These are phyloP conservation scores for Lepus europaeus DNA, from an alignment of 2,113 vertebrate species.

Conservation along the genomic window DNA sequence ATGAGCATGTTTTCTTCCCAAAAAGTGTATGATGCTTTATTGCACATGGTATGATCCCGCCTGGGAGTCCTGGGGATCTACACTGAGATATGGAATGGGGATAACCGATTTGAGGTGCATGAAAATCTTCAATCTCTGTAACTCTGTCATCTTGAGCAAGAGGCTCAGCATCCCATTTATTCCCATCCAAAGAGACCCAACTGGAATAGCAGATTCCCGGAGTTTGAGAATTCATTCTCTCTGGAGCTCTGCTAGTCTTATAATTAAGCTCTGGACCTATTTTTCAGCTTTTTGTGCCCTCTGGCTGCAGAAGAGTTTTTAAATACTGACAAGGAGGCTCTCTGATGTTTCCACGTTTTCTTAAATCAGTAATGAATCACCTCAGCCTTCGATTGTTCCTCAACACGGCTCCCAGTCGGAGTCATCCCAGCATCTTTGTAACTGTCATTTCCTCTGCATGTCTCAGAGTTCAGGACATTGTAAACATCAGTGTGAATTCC, in stretches of 20 bases:
- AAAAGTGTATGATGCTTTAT: neutral
- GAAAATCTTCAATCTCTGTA: neutral
- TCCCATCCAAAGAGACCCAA: too few relatives aligned
- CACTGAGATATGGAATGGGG: neutral
- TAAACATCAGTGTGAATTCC: neutral
- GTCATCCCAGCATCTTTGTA: neutral
- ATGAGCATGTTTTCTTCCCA: neutral
- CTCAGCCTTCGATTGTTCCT: neutral
- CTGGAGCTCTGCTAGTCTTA: neutral
- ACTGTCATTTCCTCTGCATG: neutral
- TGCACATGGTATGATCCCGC: neutral
- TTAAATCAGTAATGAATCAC: neutral
- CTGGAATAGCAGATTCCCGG: neutral
- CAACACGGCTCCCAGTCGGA: neutral
- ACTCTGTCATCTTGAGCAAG: neutral
- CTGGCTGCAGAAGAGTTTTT: neutral
- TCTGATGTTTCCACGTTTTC: neutral
- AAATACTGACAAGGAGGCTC: neutral
- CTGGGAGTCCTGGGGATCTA: neutral
- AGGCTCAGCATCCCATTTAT: neutral
- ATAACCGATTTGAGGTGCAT: neutral
- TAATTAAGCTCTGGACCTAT: neutral
- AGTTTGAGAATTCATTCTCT: constrained; percentile 25
- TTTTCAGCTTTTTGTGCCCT: neutral
- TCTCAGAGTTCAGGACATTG: neutral